phyloP scores from a whole-genome alignment of 1,140 invertebrate genomes.

The Zaprionus camerounensis region DNA sequence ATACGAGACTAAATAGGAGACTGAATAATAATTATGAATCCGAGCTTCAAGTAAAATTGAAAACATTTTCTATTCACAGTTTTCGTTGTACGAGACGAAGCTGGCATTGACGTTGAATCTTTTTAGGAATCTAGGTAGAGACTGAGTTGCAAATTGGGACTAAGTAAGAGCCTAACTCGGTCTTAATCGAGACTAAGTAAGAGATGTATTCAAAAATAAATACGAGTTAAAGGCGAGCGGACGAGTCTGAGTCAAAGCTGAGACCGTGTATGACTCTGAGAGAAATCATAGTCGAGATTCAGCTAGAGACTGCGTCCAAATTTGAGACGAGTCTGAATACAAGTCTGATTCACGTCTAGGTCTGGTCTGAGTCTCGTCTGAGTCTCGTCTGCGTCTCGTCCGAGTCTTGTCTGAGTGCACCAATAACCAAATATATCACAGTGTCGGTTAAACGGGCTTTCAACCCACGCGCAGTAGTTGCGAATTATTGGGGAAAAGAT shows the following conservation, averaged over 20 bases:
- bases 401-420: slow-evolving; percentile 45
- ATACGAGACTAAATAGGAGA: background rate
- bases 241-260: too few relatives aligned
- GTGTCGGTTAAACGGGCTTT: slow-evolving; percentile 18
- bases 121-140: too few relatives aligned
- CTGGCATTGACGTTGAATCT: too few relatives aligned
- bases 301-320: too few relatives aligned
- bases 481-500: background rate
- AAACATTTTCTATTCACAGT: too few relatives aligned
- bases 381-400: background rate
- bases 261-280: background rate
- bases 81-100: too few relatives aligned
- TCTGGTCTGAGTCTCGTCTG: background rate
- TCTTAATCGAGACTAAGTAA: too few relatives aligned
- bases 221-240: too few relatives aligned
- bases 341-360: background rate
- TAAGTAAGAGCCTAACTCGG: too few relatives aligned
- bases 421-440: slow-evolving; percentile 70
- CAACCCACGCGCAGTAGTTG: slow-evolving; percentile 29
- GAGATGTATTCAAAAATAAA: too few relatives aligned
- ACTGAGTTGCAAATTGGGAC: too few relatives aligned
- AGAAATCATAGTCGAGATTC: background rate
- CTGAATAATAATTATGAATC: background rate
- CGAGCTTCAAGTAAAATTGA: background rate
- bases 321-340: too few relatives aligned